A percentile compares a stretch with the other conserved stretches of the same genome.
These are phyloP conservation scores for Sander lucioperca DNA, from an alignment of 2,113 vertebrate species.

Conservation along the genomic window DNA sequence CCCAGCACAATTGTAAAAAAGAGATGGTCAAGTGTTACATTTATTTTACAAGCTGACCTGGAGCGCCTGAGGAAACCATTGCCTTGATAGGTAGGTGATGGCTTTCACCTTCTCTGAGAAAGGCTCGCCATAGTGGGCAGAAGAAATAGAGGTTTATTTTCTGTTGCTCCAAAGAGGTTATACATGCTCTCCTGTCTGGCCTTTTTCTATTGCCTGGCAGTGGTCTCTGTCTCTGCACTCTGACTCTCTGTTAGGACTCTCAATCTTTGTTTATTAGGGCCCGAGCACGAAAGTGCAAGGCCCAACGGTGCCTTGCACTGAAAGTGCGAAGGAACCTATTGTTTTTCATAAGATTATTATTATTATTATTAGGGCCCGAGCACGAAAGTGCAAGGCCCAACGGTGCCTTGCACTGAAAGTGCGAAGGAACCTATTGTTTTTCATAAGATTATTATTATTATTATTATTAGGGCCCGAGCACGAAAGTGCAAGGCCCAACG, in stretches of 20 bases:
- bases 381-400: no score
- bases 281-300: no score
- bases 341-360: no score
- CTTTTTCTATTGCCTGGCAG: background rate
- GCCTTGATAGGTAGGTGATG: conserved; percentile 43
- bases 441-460: no score
- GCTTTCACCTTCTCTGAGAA: conserved; percentile 47
- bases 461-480: no score
- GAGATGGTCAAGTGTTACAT: conserved; percentile 46
- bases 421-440: no score
- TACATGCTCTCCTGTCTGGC: conserved; percentile 1
- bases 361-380: no score
- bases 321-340: no score
- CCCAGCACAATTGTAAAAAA: background rate
- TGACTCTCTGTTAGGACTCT: background rate
- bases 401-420: no score
- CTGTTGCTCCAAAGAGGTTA: conserved; percentile 6
- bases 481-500: no score
- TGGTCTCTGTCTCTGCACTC: background rate
- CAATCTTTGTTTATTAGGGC: background rate
- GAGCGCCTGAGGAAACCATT: conserved; percentile 43
- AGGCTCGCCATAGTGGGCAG: background rate
- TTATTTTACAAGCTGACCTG: conserved; percentile 39
- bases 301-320: no score
- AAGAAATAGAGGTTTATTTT: background rate